Evolutionary conservation across 2,113 vertebrate genomes (phyloP).

Genomic region (Podarcis muralis): DNA sequence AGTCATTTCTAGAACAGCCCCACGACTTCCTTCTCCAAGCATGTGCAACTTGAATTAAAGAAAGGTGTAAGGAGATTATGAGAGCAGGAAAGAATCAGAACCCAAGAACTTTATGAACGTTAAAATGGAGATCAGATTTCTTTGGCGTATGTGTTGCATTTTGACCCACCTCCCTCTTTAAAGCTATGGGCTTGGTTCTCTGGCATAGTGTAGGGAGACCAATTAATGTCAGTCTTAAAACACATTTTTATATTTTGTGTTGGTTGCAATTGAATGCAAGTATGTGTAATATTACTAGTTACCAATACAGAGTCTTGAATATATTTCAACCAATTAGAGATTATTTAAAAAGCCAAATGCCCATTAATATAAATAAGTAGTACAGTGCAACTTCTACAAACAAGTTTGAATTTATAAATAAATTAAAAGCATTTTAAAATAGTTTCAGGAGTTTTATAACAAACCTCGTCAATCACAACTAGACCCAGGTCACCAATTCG

Average conservation of each 20-base stretch:
- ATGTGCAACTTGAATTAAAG: conserved; percentile 87
- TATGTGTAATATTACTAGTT: not conserved
- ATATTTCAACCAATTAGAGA: not conserved
- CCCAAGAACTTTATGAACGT: not conserved
- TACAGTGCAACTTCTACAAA: not conserved
- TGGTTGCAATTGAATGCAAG: not conserved
- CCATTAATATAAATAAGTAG: not conserved
- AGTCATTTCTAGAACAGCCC: conserved; percentile 89
- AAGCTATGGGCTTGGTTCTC: not conserved
- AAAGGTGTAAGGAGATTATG: conserved; percentile 6
- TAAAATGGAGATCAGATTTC: not conserved
- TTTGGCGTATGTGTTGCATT: not conserved
- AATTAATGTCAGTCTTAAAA: no score
- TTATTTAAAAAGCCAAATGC: not conserved
- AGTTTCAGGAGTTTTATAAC: conserved; percentile 11
- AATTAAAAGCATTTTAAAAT: not conserved
- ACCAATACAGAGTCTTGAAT: not conserved
- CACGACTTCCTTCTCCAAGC: conserved; percentile 91
- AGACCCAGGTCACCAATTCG: conserved; percentile 84
- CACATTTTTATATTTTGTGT: not conserved
- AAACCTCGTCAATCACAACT: conserved; percentile 94
- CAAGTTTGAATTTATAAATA: not conserved
- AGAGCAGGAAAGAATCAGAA: not conserved
- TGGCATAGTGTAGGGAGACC: not conserved
- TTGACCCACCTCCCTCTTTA: not conserved